phyloP scores from a whole-genome alignment of 1,140 invertebrate species.

The Eupeodes corollae region DNA sequence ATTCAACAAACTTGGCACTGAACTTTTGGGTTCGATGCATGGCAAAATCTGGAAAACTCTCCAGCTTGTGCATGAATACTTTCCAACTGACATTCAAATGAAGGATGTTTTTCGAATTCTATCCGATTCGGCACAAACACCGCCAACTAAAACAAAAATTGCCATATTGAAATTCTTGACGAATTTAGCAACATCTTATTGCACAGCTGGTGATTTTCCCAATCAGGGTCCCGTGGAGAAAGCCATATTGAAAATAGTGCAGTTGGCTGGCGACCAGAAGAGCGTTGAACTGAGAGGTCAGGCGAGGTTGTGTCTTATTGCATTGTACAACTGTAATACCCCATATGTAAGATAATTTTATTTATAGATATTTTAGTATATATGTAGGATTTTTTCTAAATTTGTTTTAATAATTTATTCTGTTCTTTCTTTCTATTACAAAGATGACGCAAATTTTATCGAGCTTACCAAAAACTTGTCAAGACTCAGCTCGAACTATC shows the following conservation, averaged over 20 bases:
- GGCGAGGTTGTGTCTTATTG: constrained; percentile 67
- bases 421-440: constrained; percentile 1
- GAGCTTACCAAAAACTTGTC: constrained; percentile 67
- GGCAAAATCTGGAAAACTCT: constrained; percentile 79
- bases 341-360: constrained; percentile 48
- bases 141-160: constrained; percentile 72
- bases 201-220: constrained; percentile 40
- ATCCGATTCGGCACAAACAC: constrained; percentile 80
- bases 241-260: constrained; percentile 56
- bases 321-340: constrained; percentile 81
- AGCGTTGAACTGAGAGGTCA: constrained; percentile 66
- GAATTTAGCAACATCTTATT: constrained; percentile 50
- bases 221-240: constrained; percentile 41
- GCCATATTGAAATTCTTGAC: constrained; percentile 63
- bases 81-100: constrained; percentile 48
- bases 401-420: too few relatives aligned
- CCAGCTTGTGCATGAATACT: constrained; percentile 69
- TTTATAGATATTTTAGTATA: not conserved
- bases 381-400: too few relatives aligned
- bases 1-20: constrained; percentile 79
- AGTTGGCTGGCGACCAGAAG: constrained; percentile 55
- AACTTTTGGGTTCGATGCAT: constrained; percentile 80
- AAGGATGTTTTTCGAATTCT: constrained; percentile 62
- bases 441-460: constrained; percentile 67
- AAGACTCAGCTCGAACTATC: constrained; percentile 70